A percentile compares a stretch with the other conserved stretches of the same genome.
These are phyloP conservation scores for Archips crataeganus DNA, from an alignment of 2,888 invertebrate genomes.

Conservation along the genomic window DNA sequence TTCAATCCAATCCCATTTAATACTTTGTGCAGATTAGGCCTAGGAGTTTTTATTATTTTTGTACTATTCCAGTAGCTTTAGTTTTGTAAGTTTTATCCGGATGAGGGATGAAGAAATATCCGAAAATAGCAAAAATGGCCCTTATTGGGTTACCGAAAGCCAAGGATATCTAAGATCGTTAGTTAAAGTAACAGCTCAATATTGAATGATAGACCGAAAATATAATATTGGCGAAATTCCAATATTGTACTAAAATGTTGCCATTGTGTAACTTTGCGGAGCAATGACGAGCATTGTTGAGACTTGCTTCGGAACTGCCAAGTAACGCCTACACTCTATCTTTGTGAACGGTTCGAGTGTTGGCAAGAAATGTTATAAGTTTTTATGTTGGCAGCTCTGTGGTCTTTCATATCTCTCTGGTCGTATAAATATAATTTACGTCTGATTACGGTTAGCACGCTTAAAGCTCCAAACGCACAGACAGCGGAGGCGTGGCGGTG, in stretches of 20 bases:
- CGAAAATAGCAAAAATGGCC: no score
- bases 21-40: no score
- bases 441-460: no score
- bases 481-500: no score
- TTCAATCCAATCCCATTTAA: no score
- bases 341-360: slow-evolving; percentile 13
- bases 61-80: no score
- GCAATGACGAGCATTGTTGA: slow-evolving; percentile 20
- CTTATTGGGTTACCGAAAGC: neutral
- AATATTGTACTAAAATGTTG: slow-evolving; percentile 17
- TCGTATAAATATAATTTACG: neutral
- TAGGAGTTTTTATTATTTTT: no score
- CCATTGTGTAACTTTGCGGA: slow-evolving; percentile 30
- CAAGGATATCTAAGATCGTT: neutral
- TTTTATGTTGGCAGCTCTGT: slow-evolving; percentile 8
- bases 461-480: no score
- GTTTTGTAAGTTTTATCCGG: no score
- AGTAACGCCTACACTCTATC: slow-evolving; percentile 21
- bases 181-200: slow-evolving; percentile 7
- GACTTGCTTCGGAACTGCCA: slow-evolving; percentile 17
- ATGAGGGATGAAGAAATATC: no score
- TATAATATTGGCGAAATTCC: slow-evolving; percentile 24
- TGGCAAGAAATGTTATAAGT: slow-evolving; percentile 11
- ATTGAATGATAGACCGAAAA: neutral
- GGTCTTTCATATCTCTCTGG: slow-evolving; percentile 3